Conservation (phyloP, 2,797 vertebrate genomes). For the Ispidina lecontei region DNA sequence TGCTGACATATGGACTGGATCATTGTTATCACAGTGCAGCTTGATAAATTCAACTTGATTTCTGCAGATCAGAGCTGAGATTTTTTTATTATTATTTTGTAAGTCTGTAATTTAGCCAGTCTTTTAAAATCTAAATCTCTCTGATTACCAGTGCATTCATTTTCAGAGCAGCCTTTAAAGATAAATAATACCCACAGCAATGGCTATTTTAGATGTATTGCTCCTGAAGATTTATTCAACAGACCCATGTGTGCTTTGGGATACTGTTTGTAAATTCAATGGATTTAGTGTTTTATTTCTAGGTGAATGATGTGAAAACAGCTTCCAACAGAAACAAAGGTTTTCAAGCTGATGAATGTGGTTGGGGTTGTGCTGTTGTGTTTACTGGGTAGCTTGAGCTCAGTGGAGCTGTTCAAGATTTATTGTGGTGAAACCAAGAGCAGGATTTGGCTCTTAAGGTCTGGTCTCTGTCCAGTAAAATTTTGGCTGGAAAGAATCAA, state of each 20-base stretch:
- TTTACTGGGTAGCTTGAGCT: constrained; percentile 23
- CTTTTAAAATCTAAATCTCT: not conserved
- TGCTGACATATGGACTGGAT: not conserved
- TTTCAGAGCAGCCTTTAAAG: not conserved
- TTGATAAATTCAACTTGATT: constrained; percentile 16
- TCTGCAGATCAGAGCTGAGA: not conserved
- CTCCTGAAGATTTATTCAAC: not conserved
- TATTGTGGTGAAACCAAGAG: constrained; percentile 35
- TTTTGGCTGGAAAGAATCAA: constrained; percentile 16
- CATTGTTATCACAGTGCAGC: not conserved
- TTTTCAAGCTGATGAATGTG: not conserved
- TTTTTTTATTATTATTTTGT: not conserved
- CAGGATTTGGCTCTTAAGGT: constrained; percentile 21
- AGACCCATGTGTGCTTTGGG: not conserved
- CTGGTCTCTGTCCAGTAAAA: constrained; percentile 27
- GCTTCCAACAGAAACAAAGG: not conserved
- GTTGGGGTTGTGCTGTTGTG: not conserved
- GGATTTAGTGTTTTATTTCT: constrained; percentile 2
- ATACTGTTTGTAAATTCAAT: not conserved
- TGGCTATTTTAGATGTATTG: not conserved
- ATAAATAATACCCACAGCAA: not conserved
- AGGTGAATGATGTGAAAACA: not conserved
- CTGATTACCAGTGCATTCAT: not conserved
- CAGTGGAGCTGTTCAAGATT: constrained; percentile 10
- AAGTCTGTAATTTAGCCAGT: not conserved